Conservation (phyloP, 2,888 invertebrate species). For the Phengaris alcon region DNA sequence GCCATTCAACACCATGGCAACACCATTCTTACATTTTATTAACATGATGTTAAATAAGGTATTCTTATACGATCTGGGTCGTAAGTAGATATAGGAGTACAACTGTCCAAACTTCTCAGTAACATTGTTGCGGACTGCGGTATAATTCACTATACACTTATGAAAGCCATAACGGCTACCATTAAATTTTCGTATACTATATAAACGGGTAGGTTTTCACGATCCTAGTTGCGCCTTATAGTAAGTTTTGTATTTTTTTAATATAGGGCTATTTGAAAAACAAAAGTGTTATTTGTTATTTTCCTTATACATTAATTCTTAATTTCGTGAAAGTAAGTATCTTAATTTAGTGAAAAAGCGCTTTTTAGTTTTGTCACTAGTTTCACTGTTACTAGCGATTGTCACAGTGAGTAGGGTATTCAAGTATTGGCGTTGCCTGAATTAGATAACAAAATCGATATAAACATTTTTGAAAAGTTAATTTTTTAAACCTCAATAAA, state of each 20-base stretch:
- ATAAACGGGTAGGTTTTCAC: neutral
- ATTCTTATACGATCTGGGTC: neutral
- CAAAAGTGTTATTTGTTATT: neutral
- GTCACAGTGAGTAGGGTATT: slow-evolving; percentile 12
- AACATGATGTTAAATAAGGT: neutral
- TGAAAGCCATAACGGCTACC: neutral
- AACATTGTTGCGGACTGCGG: neutral
- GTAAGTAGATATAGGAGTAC: neutral
- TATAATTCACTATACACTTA: neutral
- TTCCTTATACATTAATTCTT: neutral
- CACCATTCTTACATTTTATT: no score
- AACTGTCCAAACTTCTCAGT: neutral
- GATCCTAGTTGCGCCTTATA: neutral
- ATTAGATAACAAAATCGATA: neutral
- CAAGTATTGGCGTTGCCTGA: neutral
- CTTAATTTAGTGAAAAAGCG: neutral
- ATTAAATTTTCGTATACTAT: neutral
- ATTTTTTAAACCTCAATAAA: no score
- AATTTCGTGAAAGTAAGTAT: no score
- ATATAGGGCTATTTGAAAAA: neutral
- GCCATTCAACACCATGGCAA: no score
- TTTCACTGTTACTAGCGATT: neutral
- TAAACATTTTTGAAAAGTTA: no score
- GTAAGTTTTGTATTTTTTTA: no score
- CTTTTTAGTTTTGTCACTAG: neutral